These are phyloP conservation scores for Clarias platycephalus DNA, from an alignment of 2,797 vertebrate species.

Conservation along the genomic window DNA sequence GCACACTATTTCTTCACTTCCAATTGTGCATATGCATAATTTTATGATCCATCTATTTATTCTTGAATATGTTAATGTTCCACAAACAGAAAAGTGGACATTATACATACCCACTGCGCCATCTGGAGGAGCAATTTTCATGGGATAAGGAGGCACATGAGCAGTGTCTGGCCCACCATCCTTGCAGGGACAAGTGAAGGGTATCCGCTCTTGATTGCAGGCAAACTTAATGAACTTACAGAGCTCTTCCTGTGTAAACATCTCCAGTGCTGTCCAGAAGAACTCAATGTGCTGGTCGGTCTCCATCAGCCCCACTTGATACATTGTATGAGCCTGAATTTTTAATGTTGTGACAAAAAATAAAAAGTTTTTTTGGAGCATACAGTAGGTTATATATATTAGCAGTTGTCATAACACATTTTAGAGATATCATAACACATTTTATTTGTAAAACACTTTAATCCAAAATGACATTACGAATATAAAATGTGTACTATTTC, in stretches of 20 bases:
- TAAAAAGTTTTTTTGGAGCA: neutral
- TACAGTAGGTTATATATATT: neutral
- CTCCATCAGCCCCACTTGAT: slow-evolving; percentile 98
- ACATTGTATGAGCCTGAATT: slow-evolving; percentile 95
- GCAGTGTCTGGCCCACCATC: slow-evolving; percentile 94
- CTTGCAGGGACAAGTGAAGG: slow-evolving; percentile 97
- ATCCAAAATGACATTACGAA: neutral
- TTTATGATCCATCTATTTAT: neutral
- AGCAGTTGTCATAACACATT: neutral
- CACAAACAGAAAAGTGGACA: neutral
- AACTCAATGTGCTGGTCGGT: slow-evolving; percentile 97
- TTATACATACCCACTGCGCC: slow-evolving; percentile 84
- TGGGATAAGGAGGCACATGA: slow-evolving; percentile 95
- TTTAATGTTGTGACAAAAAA: neutral
- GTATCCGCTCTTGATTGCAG: slow-evolving; percentile 97
- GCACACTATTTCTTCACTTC: no score
- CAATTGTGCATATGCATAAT: neutral
- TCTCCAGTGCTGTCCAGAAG: slow-evolving; percentile 95
- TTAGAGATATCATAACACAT: no score
- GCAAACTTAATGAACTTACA: slow-evolving; percentile 99
- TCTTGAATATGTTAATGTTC: neutral
- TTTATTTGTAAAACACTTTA: neutral
- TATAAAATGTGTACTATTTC: neutral
- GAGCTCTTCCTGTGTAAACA: slow-evolving; percentile 97
- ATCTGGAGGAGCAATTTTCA: slow-evolving; percentile 97